These are phyloP conservation scores for Paratrypauchen microcephalus DNA, from an alignment of 2,797 vertebrate genomes.

Conservation along the genomic window DNA sequence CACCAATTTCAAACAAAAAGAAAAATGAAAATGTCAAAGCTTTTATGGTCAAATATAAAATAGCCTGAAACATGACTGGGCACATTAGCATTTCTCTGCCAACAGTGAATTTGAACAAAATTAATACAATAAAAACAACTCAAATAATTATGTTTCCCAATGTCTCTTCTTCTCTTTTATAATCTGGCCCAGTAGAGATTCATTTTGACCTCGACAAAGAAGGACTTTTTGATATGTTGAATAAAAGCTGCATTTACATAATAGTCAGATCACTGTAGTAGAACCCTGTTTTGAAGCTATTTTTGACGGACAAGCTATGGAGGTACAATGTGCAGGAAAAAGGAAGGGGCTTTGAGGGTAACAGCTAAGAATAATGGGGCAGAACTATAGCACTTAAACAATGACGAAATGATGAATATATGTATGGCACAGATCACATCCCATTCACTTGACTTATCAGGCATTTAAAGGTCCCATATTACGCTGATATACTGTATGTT, in stretches of 20 bases:
- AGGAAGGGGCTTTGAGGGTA: not conserved
- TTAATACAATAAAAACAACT: slow-evolving; percentile 18
- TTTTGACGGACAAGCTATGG: slow-evolving; percentile 43
- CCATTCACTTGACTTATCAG: not conserved
- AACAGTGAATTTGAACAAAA: no score
- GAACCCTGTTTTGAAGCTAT: slow-evolving; percentile 41
- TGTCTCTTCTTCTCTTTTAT: slow-evolving; percentile 11
- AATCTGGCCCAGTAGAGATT: slow-evolving; percentile 26
- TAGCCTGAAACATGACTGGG: not conserved
- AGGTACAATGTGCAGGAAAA: slow-evolving; percentile 18
- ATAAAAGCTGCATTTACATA: slow-evolving; percentile 55
- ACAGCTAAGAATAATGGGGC: not conserved
- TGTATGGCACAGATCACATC: not conserved
- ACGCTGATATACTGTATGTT: no score
- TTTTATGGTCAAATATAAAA: slow-evolving; percentile 11
- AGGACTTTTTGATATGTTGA: slow-evolving; percentile 36
- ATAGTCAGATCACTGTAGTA: slow-evolving; percentile 38
- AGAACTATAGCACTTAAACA: slow-evolving; percentile 1
- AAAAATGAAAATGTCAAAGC: slow-evolving; percentile 36
- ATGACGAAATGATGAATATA: not conserved
- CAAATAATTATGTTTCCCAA: slow-evolving; percentile 1
- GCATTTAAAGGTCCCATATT: not conserved
- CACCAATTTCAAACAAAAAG: not conserved
- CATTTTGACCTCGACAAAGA: slow-evolving; percentile 42
- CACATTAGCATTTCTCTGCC: slow-evolving; percentile 1